Conservation (phyloP, 2,797 vertebrate genomes). For the Pipistrellus kuhlii region DNA sequence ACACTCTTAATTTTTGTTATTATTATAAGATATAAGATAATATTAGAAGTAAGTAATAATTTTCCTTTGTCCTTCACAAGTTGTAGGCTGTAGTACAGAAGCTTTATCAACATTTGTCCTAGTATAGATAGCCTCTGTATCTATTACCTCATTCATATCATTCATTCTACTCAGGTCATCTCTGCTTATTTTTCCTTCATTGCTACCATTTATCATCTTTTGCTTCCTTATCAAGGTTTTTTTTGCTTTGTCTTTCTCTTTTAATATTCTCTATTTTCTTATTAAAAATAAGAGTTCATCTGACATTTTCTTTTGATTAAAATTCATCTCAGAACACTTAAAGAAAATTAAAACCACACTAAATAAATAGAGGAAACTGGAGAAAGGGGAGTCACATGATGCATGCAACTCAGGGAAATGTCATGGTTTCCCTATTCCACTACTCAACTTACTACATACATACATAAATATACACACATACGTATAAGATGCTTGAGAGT, state of each 20-base stretch:
- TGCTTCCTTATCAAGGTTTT: background rate
- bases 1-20: background rate
- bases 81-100: background rate
- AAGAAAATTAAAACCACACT: constrained; percentile 24
- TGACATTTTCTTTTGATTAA: constrained; percentile 64
- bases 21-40: background rate
- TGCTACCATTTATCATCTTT: background rate
- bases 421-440: background rate
- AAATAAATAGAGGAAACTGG: background rate
- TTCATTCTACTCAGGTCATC: background rate
- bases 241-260: background rate
- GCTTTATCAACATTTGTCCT: background rate
- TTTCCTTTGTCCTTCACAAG: background rate
- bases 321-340: constrained; percentile 34
- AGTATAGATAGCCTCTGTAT: background rate
- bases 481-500: background rate
- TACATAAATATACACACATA: background rate
- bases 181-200: constrained; percentile 26
- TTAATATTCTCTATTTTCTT: constrained; percentile 25
- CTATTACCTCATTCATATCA: background rate
- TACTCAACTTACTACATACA: background rate
- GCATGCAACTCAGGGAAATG: background rate
- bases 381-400: background rate
- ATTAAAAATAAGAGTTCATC: constrained; percentile 44
- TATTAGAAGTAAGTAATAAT: constrained; percentile 40